A percentile compares a stretch with the other conserved stretches of the same genome.
Evolutionary conservation across 2,113 vertebrate species (phyloP).

Genomic region (Sylvicapra grimmia): DNA sequence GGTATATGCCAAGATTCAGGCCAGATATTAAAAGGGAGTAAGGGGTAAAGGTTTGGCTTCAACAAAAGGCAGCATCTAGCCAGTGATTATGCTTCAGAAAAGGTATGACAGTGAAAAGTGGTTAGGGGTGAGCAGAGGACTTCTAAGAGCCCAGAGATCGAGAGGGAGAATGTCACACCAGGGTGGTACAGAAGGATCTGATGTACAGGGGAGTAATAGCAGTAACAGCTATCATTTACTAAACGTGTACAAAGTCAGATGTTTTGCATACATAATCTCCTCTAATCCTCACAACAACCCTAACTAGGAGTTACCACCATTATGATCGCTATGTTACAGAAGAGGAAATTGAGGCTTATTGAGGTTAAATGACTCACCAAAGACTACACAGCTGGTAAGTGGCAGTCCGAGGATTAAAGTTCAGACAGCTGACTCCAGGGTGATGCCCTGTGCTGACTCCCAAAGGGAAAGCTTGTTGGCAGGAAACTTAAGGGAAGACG

Average conservation of each 20-base stretch:
- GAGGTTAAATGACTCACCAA: neutral
- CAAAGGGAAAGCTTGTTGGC: neutral
- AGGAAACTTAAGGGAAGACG: neutral
- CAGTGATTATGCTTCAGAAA: neutral
- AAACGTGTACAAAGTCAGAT: neutral
- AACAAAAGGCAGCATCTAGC: neutral
- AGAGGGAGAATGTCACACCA: neutral
- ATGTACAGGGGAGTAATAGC: neutral
- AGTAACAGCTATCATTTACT: neutral
- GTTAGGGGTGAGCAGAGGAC: neutral
- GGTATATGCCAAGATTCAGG: neutral
- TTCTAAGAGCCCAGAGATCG: neutral
- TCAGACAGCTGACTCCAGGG: neutral
- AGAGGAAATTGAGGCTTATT: neutral
- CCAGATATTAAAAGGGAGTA: neutral
- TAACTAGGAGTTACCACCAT: neutral
- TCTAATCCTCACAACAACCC: constrained; percentile 1
- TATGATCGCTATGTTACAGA: neutral
- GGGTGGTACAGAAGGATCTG: neutral
- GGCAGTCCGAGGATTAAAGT: neutral
- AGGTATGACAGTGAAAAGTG: neutral
- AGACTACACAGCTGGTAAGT: neutral
- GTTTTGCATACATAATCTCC: neutral
- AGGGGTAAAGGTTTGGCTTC: neutral
- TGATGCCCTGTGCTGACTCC: neutral